Evolutionary conservation across 2,113 vertebrate genomes (phyloP), one percentile per base, ranked within the genome.

Genomic region (Mellivora capensis): DNA sequence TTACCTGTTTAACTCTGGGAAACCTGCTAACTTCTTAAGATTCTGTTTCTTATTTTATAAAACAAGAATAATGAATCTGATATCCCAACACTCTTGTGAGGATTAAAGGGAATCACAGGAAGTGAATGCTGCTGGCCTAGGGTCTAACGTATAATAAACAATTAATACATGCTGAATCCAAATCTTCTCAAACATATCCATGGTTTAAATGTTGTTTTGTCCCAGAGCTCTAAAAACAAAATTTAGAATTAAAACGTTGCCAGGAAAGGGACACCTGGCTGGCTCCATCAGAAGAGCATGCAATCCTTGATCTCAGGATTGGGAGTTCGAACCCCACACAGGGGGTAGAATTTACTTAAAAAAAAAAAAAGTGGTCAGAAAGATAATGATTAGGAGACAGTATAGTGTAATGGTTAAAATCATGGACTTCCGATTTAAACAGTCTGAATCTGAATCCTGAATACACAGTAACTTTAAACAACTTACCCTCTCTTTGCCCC

Each of bases 211-310:
- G 14, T 37, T 64, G 9, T 37, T 89, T 91, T 88, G 52, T 52
- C 18, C 81, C 20, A 57, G 91, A 91, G 18, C 62, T 89, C n/a
- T 80, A 52, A 84, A 94, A 90, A 47, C 34, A 89, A 96, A 90
- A 80, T 80, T 27, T 89, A 80, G 54, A 54, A 79, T 74, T 71
- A 82, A 61, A 89, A 91, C n/a, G 34, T 69, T 69, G 67, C 34
- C 34, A 37, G 17, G 34, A n/a, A 69, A n/a, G 67, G 34, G 67
- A 37, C 34, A 7, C 67, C 42, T 31, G 42, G 25, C 27, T 77
- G 74, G 27, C 27, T 47, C 42, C 27, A 27, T 10, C 1, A 0
- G 42, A 47, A 47, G 14, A 77, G 7, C 74, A 31, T 4, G 27
- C 27, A 77, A 31, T 15, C 74, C 42, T 77, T 44, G 27, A 77